Evolutionary conservation across 2,113 vertebrate species (phyloP), one percentile per base, ranked within the genome.

Genomic region (Pholis gunnellus): DNA sequence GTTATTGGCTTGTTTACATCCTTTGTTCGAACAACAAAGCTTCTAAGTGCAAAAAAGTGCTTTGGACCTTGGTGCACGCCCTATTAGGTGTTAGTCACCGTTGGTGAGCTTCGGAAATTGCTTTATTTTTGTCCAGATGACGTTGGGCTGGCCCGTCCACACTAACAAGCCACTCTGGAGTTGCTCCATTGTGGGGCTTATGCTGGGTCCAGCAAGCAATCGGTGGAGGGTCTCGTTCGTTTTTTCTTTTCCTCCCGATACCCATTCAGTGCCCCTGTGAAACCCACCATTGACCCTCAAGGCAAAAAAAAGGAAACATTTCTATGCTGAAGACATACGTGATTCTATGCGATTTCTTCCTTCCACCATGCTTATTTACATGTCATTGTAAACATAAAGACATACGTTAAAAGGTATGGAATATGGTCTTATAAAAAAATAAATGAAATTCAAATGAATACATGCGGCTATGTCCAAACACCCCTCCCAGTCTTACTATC

Each of bases 31-130:
- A 88, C 84, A 91, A 85, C 89, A 90, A 80, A 87, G 79, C 82
- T 57, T 77, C 75, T 86, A 80, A 38, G 40, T 77, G 38, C 61
- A 89, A 83, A 77, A 77, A 86, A 79, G 50, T 34, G 78, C 71
- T 84, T 40, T 85, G 71, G 87, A 85, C 48, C 74, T 70, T 5
- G 63, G 63, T 83, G 81, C 75, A 81, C 50, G 67, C 71, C 71
- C 81, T 83, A 79, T 89, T 88, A 92, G 91, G 89, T 86, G 81
- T 93, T 90, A 89, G 94, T 93, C 92, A 93, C 84, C 89, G 84
- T 92, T 64, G 77, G 81, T 34, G 29, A 86, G 86, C 81, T 72
- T 69, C 10, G 72, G 86, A 92, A 92, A 94, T 93, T 91, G 91
- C 90, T 90, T 89, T 70, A 89, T 89, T 92, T 85, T 86, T 85